Percentiles rank a stretch among this genome's conserved stretches.
Evolutionary conservation across 64 coral and sea anemone species (phyloP).

Genomic region (Anthopleura sola): DNA sequence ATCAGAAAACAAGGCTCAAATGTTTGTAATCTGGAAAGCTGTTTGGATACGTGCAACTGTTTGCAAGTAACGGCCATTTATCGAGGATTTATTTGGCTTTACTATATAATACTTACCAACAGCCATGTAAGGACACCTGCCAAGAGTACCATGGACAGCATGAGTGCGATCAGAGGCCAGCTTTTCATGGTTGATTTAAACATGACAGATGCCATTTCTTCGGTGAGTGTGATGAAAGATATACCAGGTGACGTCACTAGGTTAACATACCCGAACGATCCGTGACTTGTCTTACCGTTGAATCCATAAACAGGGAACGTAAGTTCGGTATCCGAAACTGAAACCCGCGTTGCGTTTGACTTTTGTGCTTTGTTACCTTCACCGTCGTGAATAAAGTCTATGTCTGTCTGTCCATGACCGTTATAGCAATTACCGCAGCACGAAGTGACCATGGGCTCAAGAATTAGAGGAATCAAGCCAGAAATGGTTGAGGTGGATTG

Average conservation of each 20-base stretch:
- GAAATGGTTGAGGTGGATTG: not conserved
- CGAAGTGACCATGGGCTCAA: not conserved
- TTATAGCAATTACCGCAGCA: slow-evolving; percentile 29
- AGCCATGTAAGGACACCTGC: slow-evolving; percentile 39
- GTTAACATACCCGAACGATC: not conserved
- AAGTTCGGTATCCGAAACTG: slow-evolving; percentile 23
- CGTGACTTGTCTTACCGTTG: not conserved
- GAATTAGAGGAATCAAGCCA: slow-evolving; percentile 4
- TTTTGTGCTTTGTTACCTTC: slow-evolving; percentile 18
- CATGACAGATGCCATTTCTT: not conserved
- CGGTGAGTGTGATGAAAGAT: slow-evolving; percentile 19
- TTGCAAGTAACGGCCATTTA: too few species aligned
- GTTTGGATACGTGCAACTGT: too few species aligned
- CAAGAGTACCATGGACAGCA: not conserved
- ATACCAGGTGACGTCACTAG: slow-evolving; percentile 43
- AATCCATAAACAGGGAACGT: slow-evolving; percentile 35
- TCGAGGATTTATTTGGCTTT: too few species aligned
- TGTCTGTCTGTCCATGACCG: slow-evolving; percentile 12
- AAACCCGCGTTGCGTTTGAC: not conserved
- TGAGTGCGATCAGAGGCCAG: slow-evolving; percentile 25
- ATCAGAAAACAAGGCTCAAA: too few species aligned
- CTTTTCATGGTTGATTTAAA: slow-evolving; percentile 10
- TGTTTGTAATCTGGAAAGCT: not conserved
- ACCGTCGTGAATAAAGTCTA: slow-evolving; percentile 28
- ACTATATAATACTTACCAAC: slow-evolving; percentile 13